Evolutionary conservation across 1,140 invertebrate species (phyloP), one percentile per base, ranked within the genome.

Genomic region (Cephus cinctus): DNA sequence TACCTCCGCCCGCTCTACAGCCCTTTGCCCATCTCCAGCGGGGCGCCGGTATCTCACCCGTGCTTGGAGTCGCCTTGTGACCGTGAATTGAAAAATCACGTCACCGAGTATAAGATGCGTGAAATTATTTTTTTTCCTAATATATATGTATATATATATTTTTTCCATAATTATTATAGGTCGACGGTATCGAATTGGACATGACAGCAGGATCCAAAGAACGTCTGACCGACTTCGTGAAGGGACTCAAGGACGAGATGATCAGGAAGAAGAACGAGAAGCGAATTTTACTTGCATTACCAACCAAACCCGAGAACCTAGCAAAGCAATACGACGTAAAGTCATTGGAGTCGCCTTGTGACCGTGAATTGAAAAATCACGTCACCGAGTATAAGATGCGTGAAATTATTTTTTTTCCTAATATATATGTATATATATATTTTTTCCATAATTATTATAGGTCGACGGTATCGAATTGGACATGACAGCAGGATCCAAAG

Each of bases 401-500:
- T 20, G 5, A n/a, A 6, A 12, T 4, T 25, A 16, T 40, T 39
- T 38, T 27, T 39, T 30, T 23, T 12, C 23, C 30, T 19, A 14
- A 16, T 22, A 11, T 8, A 5, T 11, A 25, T 3, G 16, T 21
- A 18, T 38, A 30, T 23, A 40, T 19, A 15, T 11, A 19, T 9
- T 46, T 34, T 36, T 46, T 46, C 3, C 25, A 18, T 52, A 31
- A 31, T 44, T 6, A 9, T 39, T 36, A 19, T 57, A 82, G 68
- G 71, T 85, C 30, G 83, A 86, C 61, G 86, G 85, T 57, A 58
- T 88, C 2, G 85, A 87, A 56, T 64, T 88, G 9, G 75, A 85
- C 57, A 76, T 86, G 52, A 80, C 76, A n/a, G 75, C 77, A 70
- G 65, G 81, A 74, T 68, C 78, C 61, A 68, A 82, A 71, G 51